Evolutionary conservation across 2,113 vertebrate genomes (phyloP).

Genomic region (Phrynosoma platyrhinos): DNA sequence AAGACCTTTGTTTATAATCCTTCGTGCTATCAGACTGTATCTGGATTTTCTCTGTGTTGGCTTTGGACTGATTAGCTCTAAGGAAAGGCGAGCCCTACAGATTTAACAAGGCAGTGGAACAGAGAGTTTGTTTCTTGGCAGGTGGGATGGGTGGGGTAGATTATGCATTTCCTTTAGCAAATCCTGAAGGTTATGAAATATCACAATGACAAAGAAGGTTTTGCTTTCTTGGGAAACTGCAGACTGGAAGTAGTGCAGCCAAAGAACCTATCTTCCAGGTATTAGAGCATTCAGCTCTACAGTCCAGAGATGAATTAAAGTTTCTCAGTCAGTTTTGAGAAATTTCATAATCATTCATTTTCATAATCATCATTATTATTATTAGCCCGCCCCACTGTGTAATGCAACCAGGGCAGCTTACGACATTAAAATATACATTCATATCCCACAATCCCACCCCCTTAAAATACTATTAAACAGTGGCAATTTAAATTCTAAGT

Average conservation of each 20-base stretch:
- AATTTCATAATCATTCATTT: too few species aligned
- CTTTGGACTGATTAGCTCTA: slow-evolving; percentile 28
- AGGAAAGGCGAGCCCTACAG: neutral
- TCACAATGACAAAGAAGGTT: neutral
- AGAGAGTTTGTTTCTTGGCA: neutral
- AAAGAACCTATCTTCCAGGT: neutral
- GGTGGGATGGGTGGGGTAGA: neutral
- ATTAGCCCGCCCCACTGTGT: too few species aligned
- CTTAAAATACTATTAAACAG: too few species aligned
- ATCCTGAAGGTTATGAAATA: neutral
- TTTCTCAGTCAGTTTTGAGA: neutral
- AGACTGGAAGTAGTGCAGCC: neutral
- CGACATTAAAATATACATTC: too few species aligned
- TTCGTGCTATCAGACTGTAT: slow-evolving; percentile 7
- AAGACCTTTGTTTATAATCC: slow-evolving; percentile 43
- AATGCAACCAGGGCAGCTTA: too few species aligned
- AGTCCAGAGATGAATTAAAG: too few species aligned
- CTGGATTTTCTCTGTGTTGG: slow-evolving; percentile 40
- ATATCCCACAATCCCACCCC: too few species aligned
- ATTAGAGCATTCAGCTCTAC: neutral
- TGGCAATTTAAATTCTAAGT: too few species aligned
- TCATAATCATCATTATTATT: too few species aligned
- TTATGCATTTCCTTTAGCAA: neutral
- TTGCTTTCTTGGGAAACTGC: neutral
- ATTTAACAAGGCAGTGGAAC: neutral